Percentiles rank a stretch among this genome's conserved stretches.
Conservation (phyloP, 2,797 vertebrate species). For the Taenioides sp. region DNA sequence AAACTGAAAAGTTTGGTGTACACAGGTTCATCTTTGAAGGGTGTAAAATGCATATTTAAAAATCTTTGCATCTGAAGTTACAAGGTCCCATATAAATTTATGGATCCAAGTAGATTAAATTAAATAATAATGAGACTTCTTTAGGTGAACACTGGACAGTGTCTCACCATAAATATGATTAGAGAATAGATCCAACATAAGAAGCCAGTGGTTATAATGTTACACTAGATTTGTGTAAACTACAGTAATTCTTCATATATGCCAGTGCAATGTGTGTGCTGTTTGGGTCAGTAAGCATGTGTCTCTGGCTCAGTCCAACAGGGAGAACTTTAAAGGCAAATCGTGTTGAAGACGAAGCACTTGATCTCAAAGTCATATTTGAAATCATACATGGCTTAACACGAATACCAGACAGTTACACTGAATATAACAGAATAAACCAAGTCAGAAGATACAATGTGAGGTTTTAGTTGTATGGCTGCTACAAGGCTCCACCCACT, state of each 20-base stretch:
- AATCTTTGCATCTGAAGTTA: too few relatives aligned
- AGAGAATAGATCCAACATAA: neutral
- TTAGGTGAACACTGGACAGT: too few relatives aligned
- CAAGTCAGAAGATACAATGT: slow-evolving; percentile 6
- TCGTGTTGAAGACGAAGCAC: slow-evolving; percentile 9
- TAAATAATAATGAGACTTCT: neutral
- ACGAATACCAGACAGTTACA: neutral
- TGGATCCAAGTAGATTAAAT: too few relatives aligned
- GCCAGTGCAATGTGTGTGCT: neutral
- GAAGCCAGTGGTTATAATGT: neutral
- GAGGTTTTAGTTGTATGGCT: slow-evolving; percentile 19
- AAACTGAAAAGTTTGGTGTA: too few relatives aligned
- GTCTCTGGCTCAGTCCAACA: slow-evolving; percentile 18
- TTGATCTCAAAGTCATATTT: neutral
- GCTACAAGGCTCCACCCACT: slow-evolving; percentile 9
- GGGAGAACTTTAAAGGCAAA: slow-evolving; percentile 4
- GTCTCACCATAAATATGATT: neutral
- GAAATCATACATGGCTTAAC: neutral
- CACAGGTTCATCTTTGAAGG: too few relatives aligned
- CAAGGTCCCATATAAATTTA: too few relatives aligned
- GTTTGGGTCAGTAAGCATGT: slow-evolving; percentile 14
- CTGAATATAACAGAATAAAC: neutral
- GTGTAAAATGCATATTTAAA: too few relatives aligned
- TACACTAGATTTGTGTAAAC: neutral
- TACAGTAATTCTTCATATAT: slow-evolving; percentile 13